phyloP scores from a whole-genome alignment of 2,113 vertebrate species.

The Archocentrus centrarchus region DNA sequence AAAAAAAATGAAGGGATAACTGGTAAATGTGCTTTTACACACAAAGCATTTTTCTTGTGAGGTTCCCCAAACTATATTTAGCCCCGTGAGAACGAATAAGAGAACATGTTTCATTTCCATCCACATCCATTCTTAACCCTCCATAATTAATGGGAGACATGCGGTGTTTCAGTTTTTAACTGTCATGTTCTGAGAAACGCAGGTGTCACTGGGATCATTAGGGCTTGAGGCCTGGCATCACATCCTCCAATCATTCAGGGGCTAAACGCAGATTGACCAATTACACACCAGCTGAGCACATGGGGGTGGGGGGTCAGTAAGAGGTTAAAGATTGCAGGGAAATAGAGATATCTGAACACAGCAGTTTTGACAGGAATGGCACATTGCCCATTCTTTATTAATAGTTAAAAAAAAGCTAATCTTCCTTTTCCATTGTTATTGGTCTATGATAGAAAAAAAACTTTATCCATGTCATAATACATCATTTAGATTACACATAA shows the following conservation, averaged over 20 bases:
- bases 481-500: background rate
- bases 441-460: background rate
- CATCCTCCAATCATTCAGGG: slow-evolving; percentile 41
- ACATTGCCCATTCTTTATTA: slow-evolving; percentile 42
- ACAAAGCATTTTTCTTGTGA: background rate
- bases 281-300: slow-evolving; percentile 54
- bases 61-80: slow-evolving; percentile 19
- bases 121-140: background rate
- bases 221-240: slow-evolving; percentile 15
- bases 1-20: background rate
- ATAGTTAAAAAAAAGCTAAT: slow-evolving; percentile 17
- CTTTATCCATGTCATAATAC: background rate
- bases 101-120: background rate
- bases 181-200: slow-evolving; percentile 42
- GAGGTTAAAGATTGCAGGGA: slow-evolving; percentile 19
- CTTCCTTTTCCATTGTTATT: background rate
- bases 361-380: slow-evolving; percentile 53
- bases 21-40: background rate
- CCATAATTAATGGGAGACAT: slow-evolving; percentile 32
- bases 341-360: slow-evolving; percentile 19
- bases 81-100: background rate
- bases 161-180: slow-evolving; percentile 31
- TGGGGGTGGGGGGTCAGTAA: background rate
- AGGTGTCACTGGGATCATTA: slow-evolving; percentile 36
- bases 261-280: slow-evolving; percentile 36